These are phyloP conservation scores for Cheilosia pagana DNA, from an alignment of 2,888 invertebrate species.

Conservation along the genomic window DNA sequence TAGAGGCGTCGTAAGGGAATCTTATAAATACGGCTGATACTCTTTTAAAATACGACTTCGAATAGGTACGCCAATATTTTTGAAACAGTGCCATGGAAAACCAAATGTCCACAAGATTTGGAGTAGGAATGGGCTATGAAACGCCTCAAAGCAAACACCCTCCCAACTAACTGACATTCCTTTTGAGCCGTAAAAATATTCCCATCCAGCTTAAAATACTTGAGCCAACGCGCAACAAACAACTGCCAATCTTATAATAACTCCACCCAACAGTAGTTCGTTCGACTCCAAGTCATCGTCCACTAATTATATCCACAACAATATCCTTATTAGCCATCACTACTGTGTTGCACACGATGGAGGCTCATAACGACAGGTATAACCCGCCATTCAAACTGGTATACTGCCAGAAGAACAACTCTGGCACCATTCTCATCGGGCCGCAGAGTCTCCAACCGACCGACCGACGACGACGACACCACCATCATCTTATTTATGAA, in stretches of 20 bases:
- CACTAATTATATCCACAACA: constrained; percentile 71
- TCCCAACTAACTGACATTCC: constrained; percentile 20
- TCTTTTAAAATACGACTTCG: no score
- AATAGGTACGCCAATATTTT: no score
- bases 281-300: constrained; percentile 55
- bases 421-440: constrained; percentile 53
- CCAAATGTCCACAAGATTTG: no score
- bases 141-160: no score
- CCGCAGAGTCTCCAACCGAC: background rate
- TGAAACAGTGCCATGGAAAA: no score
- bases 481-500: constrained; percentile 74
- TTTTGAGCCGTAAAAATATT: constrained; percentile 44
- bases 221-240: constrained; percentile 13
- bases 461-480: constrained; percentile 10
- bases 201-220: constrained; percentile 40
- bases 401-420: constrained; percentile 17
- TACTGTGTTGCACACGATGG: constrained; percentile 43
- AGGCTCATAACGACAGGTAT: constrained; percentile 43
- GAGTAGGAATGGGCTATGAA: no score
- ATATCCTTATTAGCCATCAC: constrained; percentile 73
- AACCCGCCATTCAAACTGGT: constrained; percentile 26
- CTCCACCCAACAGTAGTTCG: constrained; percentile 57
- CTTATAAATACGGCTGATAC: no score
- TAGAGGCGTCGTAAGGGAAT: no score
- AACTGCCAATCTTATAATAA: constrained; percentile 51